These are phyloP conservation scores for Synanceia verrucosa DNA, from an alignment of 2,797 vertebrate genomes.

Conservation along the genomic window DNA sequence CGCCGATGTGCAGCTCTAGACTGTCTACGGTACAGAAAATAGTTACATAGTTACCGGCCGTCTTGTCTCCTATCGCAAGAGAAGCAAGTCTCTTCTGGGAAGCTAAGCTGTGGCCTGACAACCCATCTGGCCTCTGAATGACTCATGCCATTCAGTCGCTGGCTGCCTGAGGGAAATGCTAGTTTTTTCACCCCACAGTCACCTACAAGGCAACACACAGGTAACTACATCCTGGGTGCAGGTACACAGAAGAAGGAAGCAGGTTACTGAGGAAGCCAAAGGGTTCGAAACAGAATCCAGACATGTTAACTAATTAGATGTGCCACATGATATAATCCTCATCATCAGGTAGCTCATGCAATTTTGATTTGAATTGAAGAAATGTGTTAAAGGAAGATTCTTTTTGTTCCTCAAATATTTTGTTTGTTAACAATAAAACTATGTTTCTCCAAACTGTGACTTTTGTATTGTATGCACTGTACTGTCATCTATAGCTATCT, in stretches of 20 bases:
- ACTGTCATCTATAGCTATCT: neutral
- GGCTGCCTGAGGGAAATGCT: constrained; percentile 50
- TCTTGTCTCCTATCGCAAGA: constrained; percentile 21
- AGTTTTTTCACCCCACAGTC: constrained; percentile 55
- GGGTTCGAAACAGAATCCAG: neutral
- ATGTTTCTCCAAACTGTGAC: neutral
- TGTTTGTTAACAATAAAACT: neutral
- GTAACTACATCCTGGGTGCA: constrained; percentile 56
- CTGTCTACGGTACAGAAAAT: constrained; percentile 12
- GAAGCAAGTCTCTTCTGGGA: constrained; percentile 49
- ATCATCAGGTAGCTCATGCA: neutral
- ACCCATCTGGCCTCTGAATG: constrained; percentile 57
- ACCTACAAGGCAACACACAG: constrained; percentile 41
- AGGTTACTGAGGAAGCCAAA: constrained; percentile 14
- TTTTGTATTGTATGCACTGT: neutral
- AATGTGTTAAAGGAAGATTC: neutral
- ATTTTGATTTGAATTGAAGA: neutral
- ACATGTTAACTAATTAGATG: neutral
- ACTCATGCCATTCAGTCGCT: constrained; percentile 57
- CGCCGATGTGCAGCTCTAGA: constrained; percentile 3
- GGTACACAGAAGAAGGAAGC: constrained; percentile 13
- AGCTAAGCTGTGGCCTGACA: constrained; percentile 58
- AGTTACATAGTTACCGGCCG: constrained; percentile 13
- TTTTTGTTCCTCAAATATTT: neutral
- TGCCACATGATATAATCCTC: neutral